phyloP scores from a whole-genome alignment of 1,140 invertebrate species.

The Triops longicaudatus region DNA sequence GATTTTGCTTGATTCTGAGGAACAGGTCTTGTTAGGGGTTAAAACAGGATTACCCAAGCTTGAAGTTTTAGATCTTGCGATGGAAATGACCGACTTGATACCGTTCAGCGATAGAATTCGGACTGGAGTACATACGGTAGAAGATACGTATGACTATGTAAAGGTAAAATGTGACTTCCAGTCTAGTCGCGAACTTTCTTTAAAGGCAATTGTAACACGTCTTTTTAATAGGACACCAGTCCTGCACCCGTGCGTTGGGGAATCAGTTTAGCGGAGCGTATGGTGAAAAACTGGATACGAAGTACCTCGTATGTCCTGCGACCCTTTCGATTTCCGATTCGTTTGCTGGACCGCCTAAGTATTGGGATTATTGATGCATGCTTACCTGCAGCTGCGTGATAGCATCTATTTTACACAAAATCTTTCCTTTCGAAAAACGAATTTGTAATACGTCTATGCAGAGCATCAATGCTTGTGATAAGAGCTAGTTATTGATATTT shows the following conservation, averaged over 20 bases:
- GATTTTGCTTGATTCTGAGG: not conserved
- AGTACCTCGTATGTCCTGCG: not conserved
- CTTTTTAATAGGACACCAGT: not conserved
- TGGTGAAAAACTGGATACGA: not conserved
- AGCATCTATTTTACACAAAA: not conserved
- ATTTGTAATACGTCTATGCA: too few relatives aligned
- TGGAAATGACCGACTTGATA: not conserved
- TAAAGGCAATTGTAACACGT: not conserved
- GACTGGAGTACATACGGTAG: not conserved
- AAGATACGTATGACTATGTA: not conserved
- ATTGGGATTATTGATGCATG: not conserved
- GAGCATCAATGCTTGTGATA: too few relatives aligned
- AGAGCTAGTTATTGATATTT: too few relatives aligned
- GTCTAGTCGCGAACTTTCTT: not conserved
- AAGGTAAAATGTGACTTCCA: not conserved
- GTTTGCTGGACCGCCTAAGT: not conserved
- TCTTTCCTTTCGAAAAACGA: not conserved
- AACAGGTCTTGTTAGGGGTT: not conserved
- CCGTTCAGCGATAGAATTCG: not conserved
- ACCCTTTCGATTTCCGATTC: not conserved
- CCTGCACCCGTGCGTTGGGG: not conserved
- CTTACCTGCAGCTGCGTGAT: not conserved
- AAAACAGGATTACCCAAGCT: not conserved
- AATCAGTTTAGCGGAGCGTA: not conserved
- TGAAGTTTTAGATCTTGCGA: not conserved